These are phyloP conservation scores for Neoarius graeffei DNA, from an alignment of 2,113 vertebrate genomes.

Conservation along the genomic window DNA sequence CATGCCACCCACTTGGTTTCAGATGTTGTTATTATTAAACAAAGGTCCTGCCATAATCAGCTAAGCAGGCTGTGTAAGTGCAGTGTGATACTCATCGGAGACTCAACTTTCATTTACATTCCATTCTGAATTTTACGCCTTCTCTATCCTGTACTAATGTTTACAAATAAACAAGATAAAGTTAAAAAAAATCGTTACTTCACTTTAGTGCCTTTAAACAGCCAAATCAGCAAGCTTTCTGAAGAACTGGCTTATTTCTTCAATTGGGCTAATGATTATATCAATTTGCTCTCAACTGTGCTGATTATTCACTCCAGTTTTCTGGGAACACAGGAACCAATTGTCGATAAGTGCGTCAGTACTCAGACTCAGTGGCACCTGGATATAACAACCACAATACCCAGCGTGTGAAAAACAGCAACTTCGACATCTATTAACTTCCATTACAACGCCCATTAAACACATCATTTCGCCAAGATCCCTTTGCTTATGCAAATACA, in stretches of 20 bases:
- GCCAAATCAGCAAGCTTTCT: background rate
- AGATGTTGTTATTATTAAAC: background rate
- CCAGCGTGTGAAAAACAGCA: constrained; percentile 67
- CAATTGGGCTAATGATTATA: constrained; percentile 42
- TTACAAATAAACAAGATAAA: background rate
- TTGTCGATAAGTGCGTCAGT: constrained; percentile 37
- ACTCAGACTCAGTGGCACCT: constrained; percentile 73
- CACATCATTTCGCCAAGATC: constrained; percentile 66
- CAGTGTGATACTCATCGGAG: background rate
- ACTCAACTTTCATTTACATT: background rate
- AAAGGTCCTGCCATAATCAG: background rate
- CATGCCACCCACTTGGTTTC: background rate
- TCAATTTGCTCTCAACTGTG: constrained; percentile 19
- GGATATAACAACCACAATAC: constrained; percentile 50
- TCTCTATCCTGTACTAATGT: background rate
- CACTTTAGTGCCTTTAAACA: background rate
- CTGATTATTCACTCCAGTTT: constrained; percentile 37
- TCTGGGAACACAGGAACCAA: constrained; percentile 28
- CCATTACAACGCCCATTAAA: constrained; percentile 71
- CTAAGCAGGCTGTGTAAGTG: background rate
- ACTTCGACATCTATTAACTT: constrained; percentile 67
- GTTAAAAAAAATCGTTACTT: background rate
- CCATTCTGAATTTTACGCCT: background rate
- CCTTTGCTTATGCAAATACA: constrained; percentile 74
- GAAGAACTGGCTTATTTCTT: constrained; percentile 7